Percentiles rank a stretch among this genome's conserved stretches.
Evolutionary conservation across 2,113 vertebrate genomes (phyloP).

Genomic region (Tretioscincus oriximinensis): DNA sequence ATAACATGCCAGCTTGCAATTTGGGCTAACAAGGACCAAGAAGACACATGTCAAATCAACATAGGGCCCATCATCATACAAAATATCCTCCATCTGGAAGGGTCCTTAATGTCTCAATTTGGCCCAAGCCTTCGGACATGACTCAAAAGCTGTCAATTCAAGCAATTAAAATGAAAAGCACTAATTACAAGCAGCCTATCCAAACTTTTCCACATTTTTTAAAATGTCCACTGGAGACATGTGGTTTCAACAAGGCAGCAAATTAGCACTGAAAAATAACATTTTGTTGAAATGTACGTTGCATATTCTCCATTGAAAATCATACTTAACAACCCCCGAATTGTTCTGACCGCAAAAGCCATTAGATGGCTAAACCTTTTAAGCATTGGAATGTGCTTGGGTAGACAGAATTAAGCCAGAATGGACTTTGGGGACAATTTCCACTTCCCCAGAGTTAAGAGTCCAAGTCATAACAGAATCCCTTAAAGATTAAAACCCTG

Average conservation of each 20-base stretch:
- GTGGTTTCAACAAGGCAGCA: slow-evolving; percentile 79
- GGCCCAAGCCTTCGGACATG: slow-evolving; percentile 56
- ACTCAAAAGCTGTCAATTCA: slow-evolving; percentile 53
- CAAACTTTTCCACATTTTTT: slow-evolving; percentile 68
- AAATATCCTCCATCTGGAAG: slow-evolving; percentile 30
- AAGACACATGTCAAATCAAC: background rate
- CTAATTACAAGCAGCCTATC: slow-evolving; percentile 57
- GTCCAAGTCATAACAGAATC: slow-evolving; percentile 55
- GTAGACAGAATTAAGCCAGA: slow-evolving; percentile 69
- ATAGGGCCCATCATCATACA: background rate
- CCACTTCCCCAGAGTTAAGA: slow-evolving; percentile 49
- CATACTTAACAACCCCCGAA: slow-evolving; percentile 75
- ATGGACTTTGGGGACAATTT: slow-evolving; percentile 52
- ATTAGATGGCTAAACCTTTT: slow-evolving; percentile 68
- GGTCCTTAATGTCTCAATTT: slow-evolving; percentile 29
- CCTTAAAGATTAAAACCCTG: slow-evolving; percentile 55
- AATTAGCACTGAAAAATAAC: slow-evolving; percentile 49
- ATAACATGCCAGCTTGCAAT: background rate
- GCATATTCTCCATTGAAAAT: slow-evolving; percentile 74
- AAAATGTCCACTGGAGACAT: slow-evolving; percentile 72
- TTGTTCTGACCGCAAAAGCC: slow-evolving; percentile 73
- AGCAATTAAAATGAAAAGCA: slow-evolving; percentile 60
- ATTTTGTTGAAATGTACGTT: slow-evolving; percentile 76
- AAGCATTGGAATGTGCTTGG: slow-evolving; percentile 72
- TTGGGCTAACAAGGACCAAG: background rate